Evolutionary conservation across 2,888 invertebrate genomes (phyloP), one percentile per base, ranked within the genome.

Genomic region (Athripsodes cinereus): DNA sequence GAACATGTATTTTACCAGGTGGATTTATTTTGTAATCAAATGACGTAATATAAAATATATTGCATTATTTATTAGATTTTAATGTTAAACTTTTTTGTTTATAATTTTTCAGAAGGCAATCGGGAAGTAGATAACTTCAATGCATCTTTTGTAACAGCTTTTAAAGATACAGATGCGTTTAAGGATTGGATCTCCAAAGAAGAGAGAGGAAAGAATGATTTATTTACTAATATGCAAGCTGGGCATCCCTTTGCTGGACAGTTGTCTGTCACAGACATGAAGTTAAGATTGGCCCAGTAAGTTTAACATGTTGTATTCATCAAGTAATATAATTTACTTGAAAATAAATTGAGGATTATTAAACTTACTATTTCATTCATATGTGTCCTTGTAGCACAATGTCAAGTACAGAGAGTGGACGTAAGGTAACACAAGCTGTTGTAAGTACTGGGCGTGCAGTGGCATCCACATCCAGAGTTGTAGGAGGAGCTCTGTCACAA

Each of bases 221-320:
- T 85, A 31, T 85, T 92, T 65, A 78, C 88, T 60, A 81, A 80
- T 65, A 77, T 87, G n/a, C 80, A 82, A 59, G 85, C 90, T 2
- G 89, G 92, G 13, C 98, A 98, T 78, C 95, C 96, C 0, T 96
- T 92, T 75, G 90, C 94, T 53, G 97, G 98, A 1, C 94, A 96
- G 66, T 75, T 97, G 11, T 95, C 93, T 16, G 92, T 97, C 19
- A 86, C 92, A 53, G 98, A 98, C 73, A 93, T 98, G 88, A 94
- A 92, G 71, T 75, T 94, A 2, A 84, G 91, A 69, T 79, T 94
- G 63, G 84, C 93, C n/a, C 93, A 94, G 93, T 94, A 79, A 85
- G 89, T 82, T 55, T n/a, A 10, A n/a, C 16, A 47, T 47, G 1
- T 10, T 11, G 10, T 20, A 47, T 47, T 26, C 10, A 26, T 26